Evolutionary conservation across 2,888 invertebrate species (phyloP).

Genomic region (Cheilosia variabilis): DNA sequence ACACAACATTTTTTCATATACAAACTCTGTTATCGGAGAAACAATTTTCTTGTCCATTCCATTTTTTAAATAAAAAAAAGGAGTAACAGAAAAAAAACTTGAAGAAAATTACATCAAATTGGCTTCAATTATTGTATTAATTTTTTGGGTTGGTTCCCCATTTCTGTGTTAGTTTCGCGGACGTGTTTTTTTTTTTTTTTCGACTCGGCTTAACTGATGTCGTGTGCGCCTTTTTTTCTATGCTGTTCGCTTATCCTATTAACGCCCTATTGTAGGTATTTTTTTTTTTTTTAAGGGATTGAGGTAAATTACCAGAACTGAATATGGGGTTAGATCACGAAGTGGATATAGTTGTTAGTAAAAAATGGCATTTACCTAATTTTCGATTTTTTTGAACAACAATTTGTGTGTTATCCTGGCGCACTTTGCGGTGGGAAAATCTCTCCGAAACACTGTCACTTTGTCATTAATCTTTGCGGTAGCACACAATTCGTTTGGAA

Average conservation of each 20-base stretch:
- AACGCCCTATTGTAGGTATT: conserved; percentile 59
- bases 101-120: conserved; percentile 83
- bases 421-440: conserved; percentile 12
- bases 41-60: neutral
- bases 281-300: neutral
- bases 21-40: conserved; percentile 56
- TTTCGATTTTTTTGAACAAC: neutral
- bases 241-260: conserved; percentile 68
- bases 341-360: neutral
- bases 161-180: conserved; percentile 69
- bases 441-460: conserved; percentile 44
- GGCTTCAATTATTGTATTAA: conserved; percentile 84
- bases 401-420: conserved; percentile 36
- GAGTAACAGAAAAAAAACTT: conserved; percentile 77
- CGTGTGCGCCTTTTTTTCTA: conserved; percentile 66
- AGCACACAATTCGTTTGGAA: conserved; percentile 2
- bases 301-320: conserved; percentile 12
- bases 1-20: conserved; percentile 55
- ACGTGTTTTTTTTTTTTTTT: neutral
- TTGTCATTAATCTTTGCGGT: conserved; percentile 44
- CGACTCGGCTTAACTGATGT: conserved; percentile 34
- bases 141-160: conserved; percentile 82
- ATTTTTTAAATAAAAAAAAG: conserved; percentile 76
- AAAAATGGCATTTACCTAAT: conserved; percentile 42
- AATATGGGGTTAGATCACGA: conserved; percentile 15